Evolutionary conservation across 1,140 invertebrate genomes (phyloP).

Genomic region (Leptopilina boulardi): DNA sequence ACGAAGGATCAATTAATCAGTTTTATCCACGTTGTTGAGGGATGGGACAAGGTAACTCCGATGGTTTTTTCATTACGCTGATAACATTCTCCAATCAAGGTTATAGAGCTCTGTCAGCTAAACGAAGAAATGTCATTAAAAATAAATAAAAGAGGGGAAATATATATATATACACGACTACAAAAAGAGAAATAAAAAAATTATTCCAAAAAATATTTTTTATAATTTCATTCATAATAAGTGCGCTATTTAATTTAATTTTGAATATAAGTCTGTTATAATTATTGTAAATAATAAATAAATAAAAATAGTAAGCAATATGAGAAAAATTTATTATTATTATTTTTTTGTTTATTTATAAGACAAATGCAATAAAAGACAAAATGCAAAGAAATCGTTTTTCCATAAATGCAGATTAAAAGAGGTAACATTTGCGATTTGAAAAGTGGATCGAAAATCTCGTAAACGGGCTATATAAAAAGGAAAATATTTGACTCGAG

Average conservation of each 20-base stretch:
- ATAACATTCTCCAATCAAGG: neutral
- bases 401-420: neutral
- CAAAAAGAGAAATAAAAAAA: neutral
- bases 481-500: constrained; percentile 3
- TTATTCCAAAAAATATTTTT: neutral
- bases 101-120: neutral
- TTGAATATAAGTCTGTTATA: too few relatives aligned
- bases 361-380: neutral
- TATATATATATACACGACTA: neutral
- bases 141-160: neutral
- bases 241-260: too few relatives aligned
- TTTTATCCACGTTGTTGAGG: neutral
- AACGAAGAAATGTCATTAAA: neutral
- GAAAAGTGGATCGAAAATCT: neutral
- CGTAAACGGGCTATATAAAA: neutral
- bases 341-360: neutral
- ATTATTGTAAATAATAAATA: too few relatives aligned
- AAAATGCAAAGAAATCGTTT: constrained; percentile 4
- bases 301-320: too few relatives aligned
- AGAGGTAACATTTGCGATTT: neutral
- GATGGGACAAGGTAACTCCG: neutral
- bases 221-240: too few relatives aligned
- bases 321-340: too few relatives aligned
- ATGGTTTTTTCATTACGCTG: constrained; percentile 6
- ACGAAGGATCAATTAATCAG: neutral